A percentile compares a stretch with the other conserved stretches of the same genome.
These are phyloP conservation scores for Clamator glandarius DNA, from an alignment of 2,797 vertebrate genomes.

Conservation along the genomic window DNA sequence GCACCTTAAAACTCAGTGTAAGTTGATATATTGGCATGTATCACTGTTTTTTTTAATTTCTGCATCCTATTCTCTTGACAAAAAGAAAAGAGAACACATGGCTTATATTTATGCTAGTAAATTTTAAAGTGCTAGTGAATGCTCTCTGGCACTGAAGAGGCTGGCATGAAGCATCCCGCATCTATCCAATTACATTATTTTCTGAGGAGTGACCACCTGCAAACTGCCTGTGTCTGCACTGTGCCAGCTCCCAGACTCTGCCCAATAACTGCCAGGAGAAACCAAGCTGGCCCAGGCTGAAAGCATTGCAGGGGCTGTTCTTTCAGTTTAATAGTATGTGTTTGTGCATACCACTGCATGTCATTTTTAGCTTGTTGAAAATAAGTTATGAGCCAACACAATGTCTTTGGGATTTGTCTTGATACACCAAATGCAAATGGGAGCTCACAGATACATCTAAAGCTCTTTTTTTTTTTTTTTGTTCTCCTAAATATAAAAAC, in stretches of 20 bases:
- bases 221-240: background rate
- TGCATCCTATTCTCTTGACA: background rate
- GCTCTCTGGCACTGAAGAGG: background rate
- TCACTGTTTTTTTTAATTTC: background rate
- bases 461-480: background rate
- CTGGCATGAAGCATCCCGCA: background rate
- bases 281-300: background rate
- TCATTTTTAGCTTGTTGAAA: background rate
- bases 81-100: background rate
- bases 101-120: background rate
- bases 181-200: background rate
- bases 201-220: slow-evolving; percentile 13
- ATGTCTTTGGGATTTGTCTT: background rate
- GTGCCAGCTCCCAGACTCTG: background rate
- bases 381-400: background rate
- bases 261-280: background rate
- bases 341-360: background rate
- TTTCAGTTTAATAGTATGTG: background rate
- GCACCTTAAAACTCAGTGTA: background rate
- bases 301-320: background rate
- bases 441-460: background rate
- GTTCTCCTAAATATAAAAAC: background rate
- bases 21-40: background rate
- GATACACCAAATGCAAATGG: background rate
- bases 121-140: background rate